Base-by-base conservation (phyloP, 2,113 vertebrate genomes). In the Bothrops jararaca region DNA sequence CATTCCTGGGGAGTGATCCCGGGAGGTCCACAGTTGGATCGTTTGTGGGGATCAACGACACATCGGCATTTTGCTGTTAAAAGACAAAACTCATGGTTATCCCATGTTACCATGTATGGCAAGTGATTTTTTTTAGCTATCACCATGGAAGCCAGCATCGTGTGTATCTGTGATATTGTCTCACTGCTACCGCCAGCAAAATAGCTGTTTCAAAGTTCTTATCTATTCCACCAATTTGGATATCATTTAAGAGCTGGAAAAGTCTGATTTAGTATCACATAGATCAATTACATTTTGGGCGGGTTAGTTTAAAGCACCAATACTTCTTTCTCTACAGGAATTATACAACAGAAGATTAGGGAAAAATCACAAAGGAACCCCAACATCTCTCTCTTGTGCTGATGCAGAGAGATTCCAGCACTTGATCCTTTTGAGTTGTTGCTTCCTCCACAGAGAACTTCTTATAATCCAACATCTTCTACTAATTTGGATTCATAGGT, bases 301-400 rank as follows among this genome's bases (percentile, higher is more conserved):
- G 24, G 42, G 95, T 96, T 4, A 97, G 92, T 0, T 1, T 0
- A 93, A 97, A 98, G 56, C 98, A 98, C 98, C 97, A 98, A n/a
- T n/a, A n/a, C n/a, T n/a, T n/a, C n/a, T n/a, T n/a, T n/a, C n/a
- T n/a, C n/a, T n/a, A n/a, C n/a, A n/a, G n/a, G n/a, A n/a, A n/a
- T n/a, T n/a, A n/a, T n/a, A n/a, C n/a, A n/a, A n/a, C n/a, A n/a
- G n/a, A n/a, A n/a, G n/a, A n/a, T n/a, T n/a, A n/a, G n/a, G n/a
- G n/a, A n/a, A n/a, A n/a, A n/a, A n/a, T n/a, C n/a, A n/a, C n/a
- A n/a, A n/a, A 0, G n/a, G n/a, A n/a, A n/a, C n/a, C n/a, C n/a
- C n/a, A n/a, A n/a, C n/a, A n/a, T n/a, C n/a, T n/a, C n/a, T n/a
- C n/a, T n/a, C n/a, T n/a, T n/a, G n/a, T n/a, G n/a, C n/a, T n/a